Evolutionary conservation across 2,888 invertebrate species (phyloP).

Genomic region (Paralinhomoeus sp.): DNA sequence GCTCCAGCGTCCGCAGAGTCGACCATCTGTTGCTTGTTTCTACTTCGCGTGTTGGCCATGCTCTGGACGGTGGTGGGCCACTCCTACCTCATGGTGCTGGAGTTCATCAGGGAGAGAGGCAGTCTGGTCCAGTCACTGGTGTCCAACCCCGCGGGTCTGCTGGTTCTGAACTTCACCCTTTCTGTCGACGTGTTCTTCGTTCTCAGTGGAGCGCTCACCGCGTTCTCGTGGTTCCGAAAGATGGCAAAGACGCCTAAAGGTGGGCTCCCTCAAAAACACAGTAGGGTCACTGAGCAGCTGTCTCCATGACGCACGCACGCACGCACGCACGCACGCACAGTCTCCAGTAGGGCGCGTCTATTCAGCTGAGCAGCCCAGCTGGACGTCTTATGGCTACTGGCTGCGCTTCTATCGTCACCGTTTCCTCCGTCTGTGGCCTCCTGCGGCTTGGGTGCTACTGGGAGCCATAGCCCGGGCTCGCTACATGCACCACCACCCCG

Average conservation of each 20-base stretch:
- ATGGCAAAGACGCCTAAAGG: not conserved
- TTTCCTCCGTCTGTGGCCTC: slow-evolving; percentile 22
- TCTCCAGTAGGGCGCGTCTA: no score
- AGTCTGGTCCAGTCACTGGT: slow-evolving; percentile 7
- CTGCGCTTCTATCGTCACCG: slow-evolving; percentile 22
- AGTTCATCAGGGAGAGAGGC: not conserved
- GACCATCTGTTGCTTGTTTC: slow-evolving; percentile 22
- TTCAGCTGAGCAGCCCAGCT: no score
- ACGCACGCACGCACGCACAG: no score
- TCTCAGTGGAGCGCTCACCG: slow-evolving; percentile 18
- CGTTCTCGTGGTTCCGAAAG: slow-evolving; percentile 16
- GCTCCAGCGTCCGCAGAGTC: no score
- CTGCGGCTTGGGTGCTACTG: slow-evolving; percentile 20
- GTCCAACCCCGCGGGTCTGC: slow-evolving; percentile 19
- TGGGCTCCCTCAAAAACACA: no score
- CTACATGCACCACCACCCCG: not conserved
- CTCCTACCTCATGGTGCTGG: slow-evolving; percentile 22
- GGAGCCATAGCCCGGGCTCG: not conserved
- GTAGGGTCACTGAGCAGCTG: no score
- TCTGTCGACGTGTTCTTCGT: slow-evolving; percentile 19
- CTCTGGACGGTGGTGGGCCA: slow-evolving; percentile 23
- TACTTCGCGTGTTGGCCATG: slow-evolving; percentile 20
- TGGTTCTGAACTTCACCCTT: slow-evolving; percentile 24
- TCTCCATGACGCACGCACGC: no score
- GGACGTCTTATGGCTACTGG: slow-evolving; percentile 8